A percentile compares a stretch with the other conserved stretches of the same genome.
phyloP scores from a whole-genome alignment of 2,888 invertebrate genomes.

The Archips crataeganus region DNA sequence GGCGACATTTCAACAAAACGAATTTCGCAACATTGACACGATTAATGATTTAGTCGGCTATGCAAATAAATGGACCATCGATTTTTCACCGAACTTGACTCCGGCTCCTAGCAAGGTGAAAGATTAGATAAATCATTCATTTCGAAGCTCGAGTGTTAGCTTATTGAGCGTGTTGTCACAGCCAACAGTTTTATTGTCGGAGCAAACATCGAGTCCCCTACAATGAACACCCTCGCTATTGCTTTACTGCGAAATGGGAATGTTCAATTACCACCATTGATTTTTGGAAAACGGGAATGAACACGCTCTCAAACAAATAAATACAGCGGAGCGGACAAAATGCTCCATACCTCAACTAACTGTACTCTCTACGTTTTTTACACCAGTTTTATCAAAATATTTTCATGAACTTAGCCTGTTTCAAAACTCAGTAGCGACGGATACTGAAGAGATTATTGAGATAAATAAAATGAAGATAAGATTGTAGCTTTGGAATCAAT shows the following conservation, averaged over 20 bases:
- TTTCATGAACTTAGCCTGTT: neutral
- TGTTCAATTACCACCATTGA: constrained; percentile 64
- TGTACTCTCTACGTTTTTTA: neutral
- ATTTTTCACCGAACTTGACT: constrained; percentile 29
- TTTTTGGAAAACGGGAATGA: constrained; percentile 49
- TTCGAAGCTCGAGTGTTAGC: constrained; percentile 50
- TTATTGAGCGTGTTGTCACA: constrained; percentile 56
- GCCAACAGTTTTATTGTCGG: constrained; percentile 69
- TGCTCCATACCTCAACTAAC: neutral
- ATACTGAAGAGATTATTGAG: constrained; percentile 12
- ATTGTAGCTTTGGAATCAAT: neutral
- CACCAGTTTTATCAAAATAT: neutral
- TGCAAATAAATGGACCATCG: constrained; percentile 40
- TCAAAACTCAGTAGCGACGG: neutral
- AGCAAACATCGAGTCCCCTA: constrained; percentile 66
- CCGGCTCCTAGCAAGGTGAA: constrained; percentile 28
- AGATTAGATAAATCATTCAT: constrained; percentile 39
- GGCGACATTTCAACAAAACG: constrained; percentile 47
- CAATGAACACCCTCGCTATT: constrained; percentile 60
- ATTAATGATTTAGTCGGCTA: constrained; percentile 36
- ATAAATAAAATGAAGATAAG: constrained; percentile 5
- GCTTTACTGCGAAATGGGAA: constrained; percentile 57
- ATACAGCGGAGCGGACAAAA: neutral
- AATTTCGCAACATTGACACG: constrained; percentile 47
- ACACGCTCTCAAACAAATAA: neutral